These are phyloP conservation scores for Gavia stellata DNA, from an alignment of 2,113 vertebrate genomes.

Conservation along the genomic window DNA sequence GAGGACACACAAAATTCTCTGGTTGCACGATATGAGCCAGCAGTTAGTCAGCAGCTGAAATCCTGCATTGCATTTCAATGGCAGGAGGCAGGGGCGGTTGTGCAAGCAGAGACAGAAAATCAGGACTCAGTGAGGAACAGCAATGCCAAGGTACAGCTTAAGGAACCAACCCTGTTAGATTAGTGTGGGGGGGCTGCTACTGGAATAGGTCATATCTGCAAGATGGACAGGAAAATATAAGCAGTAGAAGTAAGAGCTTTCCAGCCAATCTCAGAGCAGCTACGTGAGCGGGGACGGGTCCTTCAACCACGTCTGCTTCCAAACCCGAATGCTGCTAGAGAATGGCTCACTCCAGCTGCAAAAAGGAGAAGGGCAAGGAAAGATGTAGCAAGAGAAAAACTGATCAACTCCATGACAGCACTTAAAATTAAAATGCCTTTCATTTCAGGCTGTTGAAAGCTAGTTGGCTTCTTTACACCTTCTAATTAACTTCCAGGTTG, in stretches of 20 bases:
- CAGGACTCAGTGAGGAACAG: background rate
- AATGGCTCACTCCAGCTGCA: background rate
- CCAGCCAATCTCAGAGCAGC: background rate
- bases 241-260: background rate
- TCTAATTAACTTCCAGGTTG: background rate
- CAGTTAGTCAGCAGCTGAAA: slow-evolving; percentile 1
- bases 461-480: background rate
- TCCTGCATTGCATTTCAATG: background rate
- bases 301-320: background rate
- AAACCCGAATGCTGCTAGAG: background rate
- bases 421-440: background rate
- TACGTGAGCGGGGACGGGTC: background rate
- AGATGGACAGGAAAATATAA: background rate
- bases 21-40: background rate
- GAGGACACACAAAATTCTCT: background rate
- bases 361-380: background rate
- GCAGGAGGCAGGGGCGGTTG: background rate
- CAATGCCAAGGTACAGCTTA: background rate
- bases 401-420: background rate
- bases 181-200: background rate
- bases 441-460: background rate
- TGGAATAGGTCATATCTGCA: background rate
- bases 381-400: background rate
- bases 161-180: background rate
- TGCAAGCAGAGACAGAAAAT: background rate